These are phyloP conservation scores for Platycheirus rosarum DNA, from an alignment of 2,888 invertebrate genomes.

Conservation along the genomic window DNA sequence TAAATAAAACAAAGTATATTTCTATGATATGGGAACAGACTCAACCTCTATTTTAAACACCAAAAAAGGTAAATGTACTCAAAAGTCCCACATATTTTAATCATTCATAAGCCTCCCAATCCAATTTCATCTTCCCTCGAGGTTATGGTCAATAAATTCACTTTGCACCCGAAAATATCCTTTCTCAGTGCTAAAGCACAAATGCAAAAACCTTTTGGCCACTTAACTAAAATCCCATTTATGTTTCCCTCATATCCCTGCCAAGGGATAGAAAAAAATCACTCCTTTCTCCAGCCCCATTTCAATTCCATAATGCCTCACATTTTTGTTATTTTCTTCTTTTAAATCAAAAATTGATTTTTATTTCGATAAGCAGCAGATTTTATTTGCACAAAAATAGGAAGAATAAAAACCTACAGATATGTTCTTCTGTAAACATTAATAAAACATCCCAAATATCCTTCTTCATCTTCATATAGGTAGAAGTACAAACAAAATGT, in stretches of 20 bases:
- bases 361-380: conserved; percentile 72
- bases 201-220: conserved; percentile 62
- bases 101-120: conserved; percentile 54
- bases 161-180: conserved; percentile 46
- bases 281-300: conserved; percentile 1
- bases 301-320: conserved; percentile 36
- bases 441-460: conserved; percentile 73
- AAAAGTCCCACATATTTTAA: conserved; percentile 40
- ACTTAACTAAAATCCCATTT: conserved; percentile 71
- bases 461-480: conserved; percentile 28
- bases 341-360: conserved; percentile 73
- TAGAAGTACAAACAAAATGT: conserved; percentile 4
- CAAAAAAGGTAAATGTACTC: conserved; percentile 9
- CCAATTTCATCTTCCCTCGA: conserved; percentile 44
- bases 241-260: conserved; percentile 53
- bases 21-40: background rate
- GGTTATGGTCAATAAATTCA: conserved; percentile 73
- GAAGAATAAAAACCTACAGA: conserved; percentile 47
- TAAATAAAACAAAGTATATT: conserved; percentile 25
- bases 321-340: conserved; percentile 33
- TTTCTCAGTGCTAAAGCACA: background rate
- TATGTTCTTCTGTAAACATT: conserved; percentile 68
- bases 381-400: conserved; percentile 61
- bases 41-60: conserved; percentile 33
- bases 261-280: conserved; percentile 18